Percentiles rank a stretch among this genome's conserved stretches.
Evolutionary conservation across 1,140 invertebrate genomes (phyloP).

Genomic region (Drosophila albomicans): DNA sequence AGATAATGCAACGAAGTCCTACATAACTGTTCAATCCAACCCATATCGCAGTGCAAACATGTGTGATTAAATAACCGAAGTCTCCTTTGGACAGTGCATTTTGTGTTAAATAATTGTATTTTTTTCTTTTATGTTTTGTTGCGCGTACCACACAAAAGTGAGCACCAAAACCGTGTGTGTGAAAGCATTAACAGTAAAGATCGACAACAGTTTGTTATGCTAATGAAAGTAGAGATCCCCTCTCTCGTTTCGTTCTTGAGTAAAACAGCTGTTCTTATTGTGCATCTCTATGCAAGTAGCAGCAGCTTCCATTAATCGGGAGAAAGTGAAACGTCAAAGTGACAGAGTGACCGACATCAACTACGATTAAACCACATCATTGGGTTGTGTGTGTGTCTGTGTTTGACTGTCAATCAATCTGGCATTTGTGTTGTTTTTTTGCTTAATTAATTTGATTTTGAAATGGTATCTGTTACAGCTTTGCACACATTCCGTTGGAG

Average conservation of each 20-base stretch:
- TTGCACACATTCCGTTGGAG: slow-evolving; percentile 64
- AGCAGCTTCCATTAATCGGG: neutral
- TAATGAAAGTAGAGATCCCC: neutral
- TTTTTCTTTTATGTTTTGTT: slow-evolving; percentile 26
- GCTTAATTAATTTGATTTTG: slow-evolving; percentile 15
- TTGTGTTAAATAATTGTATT: neutral
- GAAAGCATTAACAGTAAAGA: slow-evolving; percentile 2
- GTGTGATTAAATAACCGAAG: slow-evolving; percentile 53
- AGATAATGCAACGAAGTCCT: slow-evolving; percentile 40
- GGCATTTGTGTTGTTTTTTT: slow-evolving; percentile 38
- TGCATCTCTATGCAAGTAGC: slow-evolving; percentile 20
- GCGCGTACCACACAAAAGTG: slow-evolving; percentile 1
- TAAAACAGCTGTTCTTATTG: slow-evolving; percentile 43
- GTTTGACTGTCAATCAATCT: slow-evolving; percentile 1
- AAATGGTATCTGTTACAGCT: slow-evolving; percentile 60
- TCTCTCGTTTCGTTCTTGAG: neutral
- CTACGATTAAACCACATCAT: slow-evolving; percentile 4
- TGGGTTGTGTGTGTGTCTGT: slow-evolving; percentile 7
- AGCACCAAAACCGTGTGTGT: slow-evolving; percentile 16
- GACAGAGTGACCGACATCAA: slow-evolving; percentile 5
- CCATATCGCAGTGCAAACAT: slow-evolving; percentile 13
- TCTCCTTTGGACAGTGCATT: neutral
- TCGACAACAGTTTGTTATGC: slow-evolving; percentile 2
- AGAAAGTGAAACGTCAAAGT: slow-evolving; percentile 8
- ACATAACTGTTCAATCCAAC: neutral